Evolutionary conservation across 2,888 invertebrate genomes (phyloP).

Genomic region (Cataglyphis albicans): DNA sequence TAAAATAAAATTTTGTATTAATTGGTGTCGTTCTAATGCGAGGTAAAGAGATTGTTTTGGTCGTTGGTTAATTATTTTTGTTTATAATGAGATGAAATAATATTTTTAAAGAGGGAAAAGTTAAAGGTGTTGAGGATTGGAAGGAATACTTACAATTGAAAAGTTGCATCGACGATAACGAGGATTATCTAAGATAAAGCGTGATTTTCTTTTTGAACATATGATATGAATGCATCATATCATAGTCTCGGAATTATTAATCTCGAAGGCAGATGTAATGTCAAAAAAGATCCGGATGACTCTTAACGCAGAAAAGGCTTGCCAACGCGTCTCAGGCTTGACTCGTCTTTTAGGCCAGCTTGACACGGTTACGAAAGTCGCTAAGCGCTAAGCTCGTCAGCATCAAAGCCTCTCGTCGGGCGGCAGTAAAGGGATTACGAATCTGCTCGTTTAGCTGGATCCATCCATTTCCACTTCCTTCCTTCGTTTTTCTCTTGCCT

Average conservation of each 20-base stretch:
- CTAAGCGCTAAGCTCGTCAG: conserved; percentile 75
- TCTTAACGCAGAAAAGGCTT: conserved; percentile 61
- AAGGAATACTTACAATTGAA: conserved; percentile 18
- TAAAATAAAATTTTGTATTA: conserved; percentile 1
- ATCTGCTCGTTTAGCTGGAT: conserved; percentile 69
- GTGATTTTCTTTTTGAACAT: neutral
- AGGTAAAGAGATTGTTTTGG: neutral
- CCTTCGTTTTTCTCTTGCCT: conserved; percentile 28
- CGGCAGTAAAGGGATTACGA: conserved; percentile 72
- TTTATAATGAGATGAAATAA: neutral
- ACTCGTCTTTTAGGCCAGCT: conserved; percentile 71
- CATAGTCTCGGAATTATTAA: conserved; percentile 26
- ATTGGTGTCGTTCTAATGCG: neutral
- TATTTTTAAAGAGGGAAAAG: neutral
- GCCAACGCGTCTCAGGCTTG: conserved; percentile 51
- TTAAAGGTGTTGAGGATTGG: neutral
- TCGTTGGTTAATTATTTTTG: neutral
- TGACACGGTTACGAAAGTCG: conserved; percentile 72
- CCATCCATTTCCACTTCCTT: conserved; percentile 48
- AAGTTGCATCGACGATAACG: neutral
- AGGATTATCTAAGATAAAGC: neutral
- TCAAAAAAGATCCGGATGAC: conserved; percentile 48
- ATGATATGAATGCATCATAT: conserved; percentile 9
- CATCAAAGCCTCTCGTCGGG: conserved; percentile 70
- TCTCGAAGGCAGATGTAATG: conserved; percentile 49